Conservation (phyloP, 2,888 invertebrate species). For the Allolobophora icterica region DNA sequence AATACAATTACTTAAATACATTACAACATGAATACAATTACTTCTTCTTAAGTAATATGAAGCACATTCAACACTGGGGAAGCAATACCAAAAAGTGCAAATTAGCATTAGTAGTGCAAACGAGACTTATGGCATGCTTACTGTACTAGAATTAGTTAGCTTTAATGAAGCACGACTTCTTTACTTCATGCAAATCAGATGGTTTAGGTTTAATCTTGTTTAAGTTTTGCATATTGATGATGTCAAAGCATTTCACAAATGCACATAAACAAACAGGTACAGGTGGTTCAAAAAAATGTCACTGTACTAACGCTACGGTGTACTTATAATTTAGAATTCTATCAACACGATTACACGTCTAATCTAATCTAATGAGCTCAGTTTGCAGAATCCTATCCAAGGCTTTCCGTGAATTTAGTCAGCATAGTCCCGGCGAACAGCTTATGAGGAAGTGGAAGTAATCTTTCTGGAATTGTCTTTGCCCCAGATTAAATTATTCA, state of each 20-base stretch:
- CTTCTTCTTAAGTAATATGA: background rate
- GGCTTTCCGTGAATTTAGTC: background rate
- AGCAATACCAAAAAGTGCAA: background rate
- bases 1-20: background rate
- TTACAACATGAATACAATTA: background rate
- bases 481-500: background rate
- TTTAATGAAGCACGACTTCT: background rate
- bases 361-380: background rate
- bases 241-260: background rate
- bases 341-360: background rate
- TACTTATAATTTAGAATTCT: too few species aligned
- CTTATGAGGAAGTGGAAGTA: background rate
- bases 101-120: constrained; percentile 17
- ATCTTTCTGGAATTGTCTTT: background rate
- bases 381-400: background rate
- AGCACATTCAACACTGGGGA: background rate
- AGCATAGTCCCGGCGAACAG: background rate
- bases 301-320: too few species aligned
- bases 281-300: background rate
- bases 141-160: background rate
- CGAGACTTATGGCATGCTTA: background rate
- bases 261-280: background rate
- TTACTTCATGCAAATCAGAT: background rate
- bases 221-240: too few species aligned
- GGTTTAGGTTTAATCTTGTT: background rate